Base-by-base conservation (phyloP, 2,797 vertebrate genomes). In the Poliocrania exsul region DNA sequence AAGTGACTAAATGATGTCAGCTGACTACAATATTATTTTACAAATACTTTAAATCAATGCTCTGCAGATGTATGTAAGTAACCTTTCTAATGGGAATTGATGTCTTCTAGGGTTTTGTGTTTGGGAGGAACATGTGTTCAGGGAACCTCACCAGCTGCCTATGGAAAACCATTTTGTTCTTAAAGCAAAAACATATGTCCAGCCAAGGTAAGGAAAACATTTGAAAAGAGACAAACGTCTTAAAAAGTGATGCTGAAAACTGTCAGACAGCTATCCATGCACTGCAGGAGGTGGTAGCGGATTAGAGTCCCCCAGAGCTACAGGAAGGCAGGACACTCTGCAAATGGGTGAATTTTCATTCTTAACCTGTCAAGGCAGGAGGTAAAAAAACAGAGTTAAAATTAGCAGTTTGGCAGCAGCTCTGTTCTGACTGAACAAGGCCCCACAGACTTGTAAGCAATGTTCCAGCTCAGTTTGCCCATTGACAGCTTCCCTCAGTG, bases 151-250 rank as follows among this genome's bases (percentile, higher is more conserved):
- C 75, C 88, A 93, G 95, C 95, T 72, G 89, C 90, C 88, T 94
- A 54, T 79, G 88, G 79, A 95, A 80, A 96, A 86, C 61, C 49
- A 80, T 90, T 92, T 93, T 96, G 73, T 67, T 85, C 85, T 65
- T 93, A 95, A 97, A 97, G 77, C 61, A 88, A 92, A 97, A 97
- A 93, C 97, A 97, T 90, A 95, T 97, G 97, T 95, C 88, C 86
- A 49, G 40, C 65, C 79, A 92, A 90, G 65, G 81, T 92, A 88
- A 93, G 83, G 62, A 44, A 90, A 77, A 28, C 37, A 80, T 77
- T 46, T 60, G 87, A 81, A 94, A 94, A 93, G 88, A 86, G 49
- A 95, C 89, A 93, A 95, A 95, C 85, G 60, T 65, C 85, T 88
- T 91, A 16, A 82, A 67, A 92, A 90, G 75, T 61, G 82, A 93